Evolutionary conservation across 2,888 invertebrate genomes (phyloP).

Genomic region (Mesochorus sp.): DNA sequence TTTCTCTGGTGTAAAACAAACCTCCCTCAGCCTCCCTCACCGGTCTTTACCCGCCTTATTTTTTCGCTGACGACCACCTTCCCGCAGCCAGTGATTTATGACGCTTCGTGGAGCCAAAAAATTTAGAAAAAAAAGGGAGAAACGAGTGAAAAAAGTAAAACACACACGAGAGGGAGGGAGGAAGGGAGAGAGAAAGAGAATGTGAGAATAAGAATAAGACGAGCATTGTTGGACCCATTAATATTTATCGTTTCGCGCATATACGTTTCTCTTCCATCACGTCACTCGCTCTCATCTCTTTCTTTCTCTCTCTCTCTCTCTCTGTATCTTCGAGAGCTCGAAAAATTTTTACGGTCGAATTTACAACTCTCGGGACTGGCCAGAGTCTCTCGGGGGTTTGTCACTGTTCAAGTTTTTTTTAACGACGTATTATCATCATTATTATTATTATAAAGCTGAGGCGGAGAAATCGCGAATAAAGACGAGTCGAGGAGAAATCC

Average conservation of each 20-base stretch:
- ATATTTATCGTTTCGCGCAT: conserved; percentile 80
- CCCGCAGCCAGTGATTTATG: conserved; percentile 78
- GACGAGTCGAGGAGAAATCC: conserved; percentile 5
- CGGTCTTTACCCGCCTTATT: conserved; percentile 78
- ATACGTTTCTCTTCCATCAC: conserved; percentile 59
- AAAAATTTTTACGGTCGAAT: conserved; percentile 79
- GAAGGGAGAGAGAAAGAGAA: conserved; percentile 63
- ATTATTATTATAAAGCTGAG: conserved; percentile 6
- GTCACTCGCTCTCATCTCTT: conserved; percentile 61
- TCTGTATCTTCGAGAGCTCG: conserved; percentile 52
- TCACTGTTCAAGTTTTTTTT: conserved; percentile 67
- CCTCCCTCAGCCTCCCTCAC: conserved; percentile 71
- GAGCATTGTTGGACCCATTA: conserved; percentile 77
- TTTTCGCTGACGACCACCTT: conserved; percentile 81
- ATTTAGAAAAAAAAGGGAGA: conserved; percentile 41
- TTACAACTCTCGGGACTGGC: conserved; percentile 72
- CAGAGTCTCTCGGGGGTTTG: conserved; percentile 60
- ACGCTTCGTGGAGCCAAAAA: conserved; percentile 68
- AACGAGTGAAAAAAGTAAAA: conserved; percentile 1
- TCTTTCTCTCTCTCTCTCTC: conserved; percentile 49
- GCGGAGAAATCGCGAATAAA: conserved; percentile 30
- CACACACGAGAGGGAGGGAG: conserved; percentile 63
- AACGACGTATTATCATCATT: conserved; percentile 59
- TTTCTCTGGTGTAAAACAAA: conserved; percentile 76
- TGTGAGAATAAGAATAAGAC: conserved; percentile 69